These are phyloP conservation scores for Caenorhabditis doughertyi DNA, from an alignment of 2,888 invertebrate genomes.

Conservation along the genomic window DNA sequence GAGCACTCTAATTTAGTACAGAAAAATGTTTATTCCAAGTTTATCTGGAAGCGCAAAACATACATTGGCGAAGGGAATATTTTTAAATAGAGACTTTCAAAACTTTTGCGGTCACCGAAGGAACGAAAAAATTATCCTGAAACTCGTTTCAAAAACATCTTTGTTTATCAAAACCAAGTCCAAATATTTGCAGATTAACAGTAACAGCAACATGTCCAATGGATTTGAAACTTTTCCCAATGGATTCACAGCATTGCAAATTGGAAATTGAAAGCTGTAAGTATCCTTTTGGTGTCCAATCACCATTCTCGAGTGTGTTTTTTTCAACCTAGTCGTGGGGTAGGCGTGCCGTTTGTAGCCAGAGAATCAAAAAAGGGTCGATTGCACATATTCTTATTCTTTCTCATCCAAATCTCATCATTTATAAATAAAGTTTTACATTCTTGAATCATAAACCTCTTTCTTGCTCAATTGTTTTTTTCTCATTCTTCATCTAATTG, in stretches of 20 bases:
- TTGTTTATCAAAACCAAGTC: too few species aligned
- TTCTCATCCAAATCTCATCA: constrained; percentile 2
- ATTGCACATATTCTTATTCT: constrained; percentile 43
- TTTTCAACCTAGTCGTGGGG: constrained; percentile 65
- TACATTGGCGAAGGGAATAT: too few species aligned
- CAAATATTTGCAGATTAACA: constrained; percentile 84
- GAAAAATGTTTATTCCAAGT: too few species aligned
- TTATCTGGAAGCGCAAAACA: too few species aligned
- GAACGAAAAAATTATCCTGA: too few species aligned
- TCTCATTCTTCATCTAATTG: constrained; percentile 8
- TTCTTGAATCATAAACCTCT: neutral
- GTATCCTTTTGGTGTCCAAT: constrained; percentile 74
- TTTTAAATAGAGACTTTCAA: too few species aligned
- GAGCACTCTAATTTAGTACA: too few species aligned
- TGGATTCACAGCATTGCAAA: constrained; percentile 85
- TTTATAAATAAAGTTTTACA: constrained; percentile 10
- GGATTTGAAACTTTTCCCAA: constrained; percentile 85
- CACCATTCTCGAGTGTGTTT: constrained; percentile 52
- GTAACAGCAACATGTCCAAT: constrained; percentile 86
- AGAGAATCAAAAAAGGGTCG: constrained; percentile 53
- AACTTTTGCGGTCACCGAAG: too few species aligned
- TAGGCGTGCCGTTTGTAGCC: constrained; percentile 68
- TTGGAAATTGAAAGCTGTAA: constrained; percentile 86
- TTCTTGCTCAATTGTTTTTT: constrained; percentile 19
- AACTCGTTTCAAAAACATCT: too few species aligned